These are phyloP conservation scores for Drosophila tristis DNA, from an alignment of 1,140 invertebrate species.

Conservation along the genomic window DNA sequence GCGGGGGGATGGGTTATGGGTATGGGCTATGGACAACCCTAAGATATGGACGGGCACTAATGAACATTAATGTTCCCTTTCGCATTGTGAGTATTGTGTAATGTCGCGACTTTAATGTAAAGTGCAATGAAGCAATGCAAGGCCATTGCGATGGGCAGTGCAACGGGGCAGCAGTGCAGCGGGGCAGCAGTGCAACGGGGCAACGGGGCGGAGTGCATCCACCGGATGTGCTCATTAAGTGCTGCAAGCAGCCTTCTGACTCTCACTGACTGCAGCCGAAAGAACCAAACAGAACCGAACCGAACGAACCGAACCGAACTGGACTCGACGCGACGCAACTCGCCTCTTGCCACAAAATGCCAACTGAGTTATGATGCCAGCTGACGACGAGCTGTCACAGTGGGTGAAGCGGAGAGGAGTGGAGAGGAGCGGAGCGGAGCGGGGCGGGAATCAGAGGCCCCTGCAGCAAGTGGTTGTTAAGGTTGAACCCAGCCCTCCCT, in stretches of 20 bases:
- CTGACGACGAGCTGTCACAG: conserved; percentile 78
- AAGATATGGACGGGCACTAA: conserved; percentile 54
- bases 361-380: conserved; percentile 75
- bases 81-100: conserved; percentile 49
- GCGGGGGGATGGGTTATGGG: conserved; percentile 14
- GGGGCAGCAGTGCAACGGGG: too few relatives aligned
- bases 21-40: conserved; percentile 37
- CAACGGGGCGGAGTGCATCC: conserved; percentile 19
- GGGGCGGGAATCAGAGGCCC: conserved; percentile 3
- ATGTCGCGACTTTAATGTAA: conserved; percentile 81
- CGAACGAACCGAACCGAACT: conserved; percentile 35
- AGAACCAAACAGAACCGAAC: conserved; percentile 26
- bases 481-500: conserved; percentile 56
- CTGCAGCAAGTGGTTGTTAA: conserved; percentile 54
- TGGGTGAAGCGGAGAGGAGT: background rate
- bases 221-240: conserved; percentile 78
- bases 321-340: background rate
- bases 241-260: conserved; percentile 61
- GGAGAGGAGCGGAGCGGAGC: background rate
- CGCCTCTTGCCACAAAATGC: conserved; percentile 5
- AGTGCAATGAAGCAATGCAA: conserved; percentile 81
- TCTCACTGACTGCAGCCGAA: conserved; percentile 8
- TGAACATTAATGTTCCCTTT: conserved; percentile 68
- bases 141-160: conserved; percentile 20
- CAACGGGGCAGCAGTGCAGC: too few relatives aligned